Percentiles rank a stretch among this genome's conserved stretches.
These are phyloP conservation scores for Zaprionus lachaisei DNA, from an alignment of 1,140 invertebrate genomes.

Conservation along the genomic window DNA sequence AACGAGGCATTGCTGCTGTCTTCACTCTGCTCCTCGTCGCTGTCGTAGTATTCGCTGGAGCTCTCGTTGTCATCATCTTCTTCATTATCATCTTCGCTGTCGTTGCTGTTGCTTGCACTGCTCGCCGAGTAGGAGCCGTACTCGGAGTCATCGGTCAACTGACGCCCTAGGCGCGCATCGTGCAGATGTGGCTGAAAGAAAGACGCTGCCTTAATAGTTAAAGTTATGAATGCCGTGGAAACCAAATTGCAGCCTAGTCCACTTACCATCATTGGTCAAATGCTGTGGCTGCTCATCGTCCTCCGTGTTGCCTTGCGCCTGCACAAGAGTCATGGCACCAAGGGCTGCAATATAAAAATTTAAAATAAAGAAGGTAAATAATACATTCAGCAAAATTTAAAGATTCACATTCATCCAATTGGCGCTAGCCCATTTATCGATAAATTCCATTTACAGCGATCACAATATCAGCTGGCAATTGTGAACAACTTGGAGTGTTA, in stretches of 20 bases:
- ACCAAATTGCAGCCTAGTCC: constrained; percentile 29
- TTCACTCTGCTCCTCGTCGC: constrained; percentile 61
- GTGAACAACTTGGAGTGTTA: neutral
- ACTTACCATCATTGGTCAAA: constrained; percentile 80
- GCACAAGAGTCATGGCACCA: constrained; percentile 7
- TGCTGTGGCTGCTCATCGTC: constrained; percentile 72
- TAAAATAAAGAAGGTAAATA: neutral
- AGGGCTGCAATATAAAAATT: constrained; percentile 31
- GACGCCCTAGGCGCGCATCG: constrained; percentile 65
- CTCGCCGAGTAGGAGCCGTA: constrained; percentile 41
- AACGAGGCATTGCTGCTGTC: constrained; percentile 69
- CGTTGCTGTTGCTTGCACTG: constrained; percentile 51
- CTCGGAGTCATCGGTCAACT: constrained; percentile 52
- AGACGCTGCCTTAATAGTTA: constrained; percentile 84
- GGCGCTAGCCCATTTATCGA: neutral
- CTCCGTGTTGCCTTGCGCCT: constrained; percentile 7
- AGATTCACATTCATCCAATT: neutral
- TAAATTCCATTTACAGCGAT: neutral
- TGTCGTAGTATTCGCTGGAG: constrained; percentile 77
- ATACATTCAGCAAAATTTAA: neutral
- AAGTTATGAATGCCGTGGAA: constrained; percentile 78
- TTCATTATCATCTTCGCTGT: constrained; percentile 61
- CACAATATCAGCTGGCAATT: neutral
- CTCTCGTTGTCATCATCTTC: constrained; percentile 57
- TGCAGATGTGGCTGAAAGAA: constrained; percentile 82